These are phyloP conservation scores for Notocelia uddmanniana DNA, from an alignment of 2,888 invertebrate species.

Conservation along the genomic window DNA sequence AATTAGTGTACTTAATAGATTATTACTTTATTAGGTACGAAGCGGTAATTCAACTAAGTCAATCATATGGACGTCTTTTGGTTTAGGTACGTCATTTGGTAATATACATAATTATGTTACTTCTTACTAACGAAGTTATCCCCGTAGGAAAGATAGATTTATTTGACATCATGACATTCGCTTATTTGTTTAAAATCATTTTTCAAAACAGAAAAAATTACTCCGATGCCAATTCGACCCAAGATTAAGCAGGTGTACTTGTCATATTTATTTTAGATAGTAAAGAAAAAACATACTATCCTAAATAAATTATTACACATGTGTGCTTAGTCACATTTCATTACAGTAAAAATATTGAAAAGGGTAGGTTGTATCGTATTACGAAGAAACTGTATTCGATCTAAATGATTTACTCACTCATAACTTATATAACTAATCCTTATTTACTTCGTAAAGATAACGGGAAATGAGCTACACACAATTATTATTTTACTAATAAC, in stretches of 20 bases:
- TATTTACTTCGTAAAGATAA: slow-evolving; percentile 16
- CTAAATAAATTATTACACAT: neutral
- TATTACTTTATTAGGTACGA: neutral
- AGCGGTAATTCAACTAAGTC: neutral
- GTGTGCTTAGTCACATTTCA: neutral
- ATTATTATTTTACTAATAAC: slow-evolving; percentile 33
- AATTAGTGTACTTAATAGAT: no score
- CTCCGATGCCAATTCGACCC: no score
- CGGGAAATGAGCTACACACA: neutral
- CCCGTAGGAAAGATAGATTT: neutral
- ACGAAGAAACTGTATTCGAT: neutral
- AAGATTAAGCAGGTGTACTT: no score
- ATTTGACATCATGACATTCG: neutral
- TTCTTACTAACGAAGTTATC: neutral
- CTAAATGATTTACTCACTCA: neutral
- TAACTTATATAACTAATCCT: slow-evolving; percentile 1
- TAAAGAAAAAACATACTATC: no score
- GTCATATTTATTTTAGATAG: no score
- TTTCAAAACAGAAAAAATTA: no score
- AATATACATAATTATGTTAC: neutral
- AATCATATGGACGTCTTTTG: neutral
- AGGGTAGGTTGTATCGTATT: neutral
- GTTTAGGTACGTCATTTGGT: neutral
- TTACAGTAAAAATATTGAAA: neutral
- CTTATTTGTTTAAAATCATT: no score